Evolutionary conservation across 2,888 invertebrate genomes (phyloP).

Genomic region (Ecliptopera silaceata): DNA sequence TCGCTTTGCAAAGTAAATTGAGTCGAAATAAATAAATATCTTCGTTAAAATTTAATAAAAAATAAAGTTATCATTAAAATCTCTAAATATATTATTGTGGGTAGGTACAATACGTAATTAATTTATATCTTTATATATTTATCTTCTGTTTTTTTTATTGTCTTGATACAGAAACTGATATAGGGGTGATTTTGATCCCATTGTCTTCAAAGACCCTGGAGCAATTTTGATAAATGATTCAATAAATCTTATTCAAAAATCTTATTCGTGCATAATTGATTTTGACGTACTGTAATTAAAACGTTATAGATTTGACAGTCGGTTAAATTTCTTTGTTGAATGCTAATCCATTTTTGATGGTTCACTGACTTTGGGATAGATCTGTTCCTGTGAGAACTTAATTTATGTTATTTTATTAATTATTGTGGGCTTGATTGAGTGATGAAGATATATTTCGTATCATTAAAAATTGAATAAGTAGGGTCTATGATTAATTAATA

Average conservation of each 20-base stretch:
- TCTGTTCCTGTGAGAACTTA: constrained; percentile 55
- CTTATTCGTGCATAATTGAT: constrained; percentile 69
- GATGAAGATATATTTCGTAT: constrained; percentile 23
- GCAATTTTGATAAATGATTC: constrained; percentile 63
- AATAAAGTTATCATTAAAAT: no score
- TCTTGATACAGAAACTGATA: no score
- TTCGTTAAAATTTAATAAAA: no score
- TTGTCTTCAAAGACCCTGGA: constrained; percentile 40
- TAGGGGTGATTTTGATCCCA: constrained; percentile 24
- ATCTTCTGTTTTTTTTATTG: no score
- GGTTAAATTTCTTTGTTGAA: constrained; percentile 57
- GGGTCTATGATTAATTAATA: neutral
- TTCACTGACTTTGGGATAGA: constrained; percentile 53
- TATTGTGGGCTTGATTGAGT: constrained; percentile 23
- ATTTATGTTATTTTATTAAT: constrained; percentile 35
- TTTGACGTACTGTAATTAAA: constrained; percentile 71
- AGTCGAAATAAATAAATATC: no score
- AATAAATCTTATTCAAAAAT: constrained; percentile 74
- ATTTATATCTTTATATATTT: no score
- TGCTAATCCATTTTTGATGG: constrained; percentile 63
- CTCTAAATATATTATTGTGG: no score
- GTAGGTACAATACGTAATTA: no score
- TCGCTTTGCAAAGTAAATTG: no score
- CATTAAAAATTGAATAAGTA: constrained; percentile 8
- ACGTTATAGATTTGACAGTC: constrained; percentile 54